phyloP scores from a whole-genome alignment of 1,140 invertebrate species.

The Chelonus insularis region DNA sequence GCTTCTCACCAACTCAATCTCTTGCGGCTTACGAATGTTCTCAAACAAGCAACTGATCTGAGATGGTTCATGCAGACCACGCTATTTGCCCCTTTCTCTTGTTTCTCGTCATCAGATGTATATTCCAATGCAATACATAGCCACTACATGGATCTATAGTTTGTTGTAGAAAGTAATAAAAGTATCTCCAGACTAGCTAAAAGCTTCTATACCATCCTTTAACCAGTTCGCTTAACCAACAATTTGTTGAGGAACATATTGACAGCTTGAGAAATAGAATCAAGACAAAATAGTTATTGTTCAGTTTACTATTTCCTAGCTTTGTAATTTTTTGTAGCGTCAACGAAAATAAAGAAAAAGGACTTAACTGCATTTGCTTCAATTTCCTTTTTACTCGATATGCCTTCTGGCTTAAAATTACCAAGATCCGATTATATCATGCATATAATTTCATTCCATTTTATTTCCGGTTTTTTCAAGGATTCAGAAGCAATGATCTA shows the following conservation, averaged over 20 bases:
- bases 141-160: no score
- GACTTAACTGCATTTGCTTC: background rate
- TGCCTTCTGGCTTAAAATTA: constrained; percentile 4
- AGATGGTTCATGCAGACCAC: no score
- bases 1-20: no score
- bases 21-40: no score
- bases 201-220: background rate
- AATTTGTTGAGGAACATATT: constrained; percentile 1
- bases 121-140: no score
- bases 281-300: background rate
- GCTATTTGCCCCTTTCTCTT: no score
- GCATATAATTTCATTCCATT: background rate
- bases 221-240: background rate
- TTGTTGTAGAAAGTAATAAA: background rate
- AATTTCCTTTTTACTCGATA: background rate
- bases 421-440: background rate
- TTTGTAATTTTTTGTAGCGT: background rate
- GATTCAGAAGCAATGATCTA: no score
- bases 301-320: background rate
- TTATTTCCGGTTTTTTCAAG: background rate
- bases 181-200: background rate
- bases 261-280: background rate
- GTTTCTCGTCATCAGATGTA: no score
- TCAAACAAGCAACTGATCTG: no score
- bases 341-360: background rate